Conservation (phyloP, 2,113 vertebrate genomes). For the Azemiops feae region DNA sequence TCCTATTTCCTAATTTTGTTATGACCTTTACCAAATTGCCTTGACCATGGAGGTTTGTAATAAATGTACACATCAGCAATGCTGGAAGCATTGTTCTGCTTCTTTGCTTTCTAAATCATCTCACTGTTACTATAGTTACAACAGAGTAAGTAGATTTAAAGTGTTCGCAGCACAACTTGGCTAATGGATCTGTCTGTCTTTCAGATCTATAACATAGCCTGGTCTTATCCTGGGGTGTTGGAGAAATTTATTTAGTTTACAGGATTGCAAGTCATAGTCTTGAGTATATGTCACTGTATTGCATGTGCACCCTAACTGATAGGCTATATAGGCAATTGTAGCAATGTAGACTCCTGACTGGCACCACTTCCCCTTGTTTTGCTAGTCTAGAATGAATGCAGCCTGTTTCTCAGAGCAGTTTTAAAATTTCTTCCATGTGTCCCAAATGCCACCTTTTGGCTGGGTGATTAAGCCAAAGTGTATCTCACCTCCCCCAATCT, state of each 20-base stretch:
- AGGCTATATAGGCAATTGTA: not conserved
- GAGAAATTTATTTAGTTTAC: not conserved
- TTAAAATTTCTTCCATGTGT: not conserved
- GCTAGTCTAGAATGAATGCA: not conserved
- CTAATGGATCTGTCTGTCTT: not conserved
- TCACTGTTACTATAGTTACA: constrained; percentile 14
- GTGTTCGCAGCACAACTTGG: not conserved
- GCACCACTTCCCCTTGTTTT: not conserved
- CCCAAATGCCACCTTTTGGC: not conserved
- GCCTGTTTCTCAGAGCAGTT: not conserved
- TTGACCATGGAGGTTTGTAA: not conserved
- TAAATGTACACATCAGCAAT: not conserved
- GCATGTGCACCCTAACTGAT: not conserved
- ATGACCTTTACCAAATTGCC: not conserved
- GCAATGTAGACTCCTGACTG: not conserved
- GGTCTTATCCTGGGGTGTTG: not conserved
- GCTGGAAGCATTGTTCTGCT: not conserved
- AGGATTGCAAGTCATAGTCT: not conserved
- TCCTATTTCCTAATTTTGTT: not conserved
- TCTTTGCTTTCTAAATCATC: not conserved
- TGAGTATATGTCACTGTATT: not conserved
- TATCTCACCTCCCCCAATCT: not conserved
- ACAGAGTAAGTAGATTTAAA: not conserved
- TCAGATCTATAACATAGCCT: not conserved
- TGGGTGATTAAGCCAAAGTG: not conserved